Evolutionary conservation across 2,113 vertebrate genomes (phyloP), one percentile per base, ranked within the genome.

Genomic region (Setophaga coronata): DNA sequence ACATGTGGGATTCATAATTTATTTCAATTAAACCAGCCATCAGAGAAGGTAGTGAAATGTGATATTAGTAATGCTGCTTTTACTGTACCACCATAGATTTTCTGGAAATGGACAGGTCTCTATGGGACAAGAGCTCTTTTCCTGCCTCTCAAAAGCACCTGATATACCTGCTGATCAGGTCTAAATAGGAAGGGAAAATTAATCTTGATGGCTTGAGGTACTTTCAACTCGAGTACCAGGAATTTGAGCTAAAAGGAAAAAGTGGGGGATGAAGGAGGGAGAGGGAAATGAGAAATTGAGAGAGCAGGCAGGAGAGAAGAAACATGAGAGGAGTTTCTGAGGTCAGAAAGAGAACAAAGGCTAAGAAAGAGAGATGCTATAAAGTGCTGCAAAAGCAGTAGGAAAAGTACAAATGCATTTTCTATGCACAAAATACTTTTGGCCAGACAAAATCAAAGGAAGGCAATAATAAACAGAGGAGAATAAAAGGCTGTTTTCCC

Each of bases 1-100:
- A 88, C 90, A 88, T 66, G 71, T 90, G 86, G 93, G 93, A 96
- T 96, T 96, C 91, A 95, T 97, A 93, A 96, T 96, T 97, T 94
- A 96, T 96, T 96, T 97, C 87, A 96, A 93, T 97, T 95, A 97
- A 50, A 84, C 29, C 67, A 85, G 64, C 80, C 81, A 92, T 94
- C 72, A 81, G 80, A 81, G 85, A 60, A 91, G 89, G 50, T 45
- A 78, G 74, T 86, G 95, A 89, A 94, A 96, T 83, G 82, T 64
- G 51, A 81, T 87, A 54, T 60, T 47, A 42, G 57, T 65, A 61
- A 45, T 23, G 51, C 71, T 95, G 76, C 73, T 74, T 90, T 96
- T 95, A 78, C 53, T 83, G 70, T 21, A 65, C 23, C 38, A 29
- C 43, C 72, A 43, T 14, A 56, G 86, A 90, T 71, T 88, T 96